Base-by-base conservation (phyloP, 2,113 vertebrate genomes). In the Clinocottus analis region DNA sequence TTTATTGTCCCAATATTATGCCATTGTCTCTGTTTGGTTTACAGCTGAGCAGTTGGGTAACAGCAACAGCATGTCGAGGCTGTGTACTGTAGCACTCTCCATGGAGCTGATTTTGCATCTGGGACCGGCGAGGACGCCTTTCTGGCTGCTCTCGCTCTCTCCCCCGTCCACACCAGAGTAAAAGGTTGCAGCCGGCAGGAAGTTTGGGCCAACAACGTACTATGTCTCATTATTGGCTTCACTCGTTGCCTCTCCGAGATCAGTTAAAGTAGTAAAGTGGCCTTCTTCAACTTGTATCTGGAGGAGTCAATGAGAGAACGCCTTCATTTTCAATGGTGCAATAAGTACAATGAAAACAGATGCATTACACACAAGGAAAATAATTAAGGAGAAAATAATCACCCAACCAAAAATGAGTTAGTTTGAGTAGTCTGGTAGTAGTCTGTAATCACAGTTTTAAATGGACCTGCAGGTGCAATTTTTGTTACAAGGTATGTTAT, bases 21-120 rank as follows among this genome's bases (percentile, higher is more conserved):
- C 31, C n/a, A 5, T 37, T 61, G 37, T 45, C 14, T 63, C 19
- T 47, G 37, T 19, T 60, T 58, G 49, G 37, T 35, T 65, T 12
- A 49, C 47, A 45, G 43, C 43, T 45, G 16, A 45, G 7, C 43
- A 45, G 43, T 45, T 45, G 14, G 43, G 2, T 45, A 16, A 53
- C 51, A 72, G 11, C 25, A 31, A 31, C 0, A 7, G 21, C 29
- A 37, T 58, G 16, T 37, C 49, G 60, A 19, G 23, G 14, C 23
- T 39, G 7, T 56, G n/a, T 21, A 47, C 41, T 55, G 14, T 21
- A n/a, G 19, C 21, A 3, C 70, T 73, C 39, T 73, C 74, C 66
- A 68, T 72, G 73, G 59, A 75, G 31, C 49, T 79, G 69, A 80
- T 78, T n/a, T 75, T 23, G 23, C 25, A 2, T 17, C 27, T 55